Percentiles rank a stretch among this genome's conserved stretches.
phyloP scores from a whole-genome alignment of 2,113 vertebrate genomes.

The Blennius ocellaris region DNA sequence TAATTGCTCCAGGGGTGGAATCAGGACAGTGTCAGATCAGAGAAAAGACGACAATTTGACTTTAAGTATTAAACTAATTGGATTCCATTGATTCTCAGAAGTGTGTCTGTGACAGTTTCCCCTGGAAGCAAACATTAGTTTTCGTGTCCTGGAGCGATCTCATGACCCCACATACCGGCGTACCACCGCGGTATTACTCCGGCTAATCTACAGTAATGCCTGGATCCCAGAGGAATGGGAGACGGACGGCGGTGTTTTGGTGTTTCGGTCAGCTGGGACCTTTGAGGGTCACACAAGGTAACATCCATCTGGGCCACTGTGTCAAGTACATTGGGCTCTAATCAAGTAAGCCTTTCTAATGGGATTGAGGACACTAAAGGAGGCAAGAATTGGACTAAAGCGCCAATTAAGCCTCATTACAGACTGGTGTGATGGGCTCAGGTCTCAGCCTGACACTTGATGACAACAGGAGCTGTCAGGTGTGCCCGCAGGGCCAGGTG shows the following conservation, averaged over 20 bases:
- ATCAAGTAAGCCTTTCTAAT: constrained; percentile 70
- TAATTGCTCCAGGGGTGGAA: constrained; percentile 29
- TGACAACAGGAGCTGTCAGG: constrained; percentile 37
- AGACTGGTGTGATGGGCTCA: constrained; percentile 48
- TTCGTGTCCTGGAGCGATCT: constrained; percentile 63
- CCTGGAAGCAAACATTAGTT: constrained; percentile 57
- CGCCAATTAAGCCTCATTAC: constrained; percentile 71
- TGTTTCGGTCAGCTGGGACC: constrained; percentile 36
- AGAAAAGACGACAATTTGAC: constrained; percentile 43
- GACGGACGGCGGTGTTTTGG: constrained; percentile 36
- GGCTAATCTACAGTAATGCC: constrained; percentile 75
- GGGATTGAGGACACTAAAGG: constrained; percentile 65
- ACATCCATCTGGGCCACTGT: constrained; percentile 70
- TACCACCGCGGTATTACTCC: constrained; percentile 47
- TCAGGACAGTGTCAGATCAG: constrained; percentile 57
- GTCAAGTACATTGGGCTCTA: constrained; percentile 66
- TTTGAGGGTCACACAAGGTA: constrained; percentile 55
- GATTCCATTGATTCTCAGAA: constrained; percentile 70
- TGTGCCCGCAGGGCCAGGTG: constrained; percentile 47
- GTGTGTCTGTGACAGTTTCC: constrained; percentile 56
- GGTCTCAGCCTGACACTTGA: constrained; percentile 62
- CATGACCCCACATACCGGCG: constrained; percentile 59
- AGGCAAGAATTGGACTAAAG: constrained; percentile 65
- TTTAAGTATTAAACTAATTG: constrained; percentile 70
- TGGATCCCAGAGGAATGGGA: constrained; percentile 59